Evolutionary conservation across 2,888 invertebrate genomes (phyloP).

Genomic region (Nomada fabriciana): DNA sequence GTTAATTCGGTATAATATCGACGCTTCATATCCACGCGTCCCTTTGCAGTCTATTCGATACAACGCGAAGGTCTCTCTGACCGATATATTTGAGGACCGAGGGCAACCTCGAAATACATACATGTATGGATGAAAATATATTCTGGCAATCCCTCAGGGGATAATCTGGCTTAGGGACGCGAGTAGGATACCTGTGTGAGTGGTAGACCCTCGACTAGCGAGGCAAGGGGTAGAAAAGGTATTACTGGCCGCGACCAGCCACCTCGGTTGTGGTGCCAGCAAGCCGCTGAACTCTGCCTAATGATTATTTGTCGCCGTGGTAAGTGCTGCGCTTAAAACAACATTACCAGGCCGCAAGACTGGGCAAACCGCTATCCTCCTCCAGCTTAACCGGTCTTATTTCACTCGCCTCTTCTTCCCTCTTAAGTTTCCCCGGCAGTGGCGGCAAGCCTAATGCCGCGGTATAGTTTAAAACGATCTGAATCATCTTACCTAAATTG

Average conservation of each 20-base stretch:
- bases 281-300: conserved; percentile 79
- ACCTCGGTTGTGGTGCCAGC: conserved; percentile 65
- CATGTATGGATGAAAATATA: conserved; percentile 75
- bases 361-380: conserved; percentile 70
- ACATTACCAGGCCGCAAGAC: conserved; percentile 80
- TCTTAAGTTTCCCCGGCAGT: conserved; percentile 1
- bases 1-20: conserved; percentile 46
- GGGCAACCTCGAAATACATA: conserved; percentile 58
- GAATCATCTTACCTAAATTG: conserved; percentile 45
- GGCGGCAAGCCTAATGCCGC: conserved; percentile 38
- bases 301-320: conserved; percentile 82
- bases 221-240: conserved; percentile 69
- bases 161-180: conserved; percentile 79
- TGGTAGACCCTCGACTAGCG: conserved; percentile 54
- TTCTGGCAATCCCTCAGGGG: conserved; percentile 78
- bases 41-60: conserved; percentile 42
- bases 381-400: conserved; percentile 69
- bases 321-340: conserved; percentile 81
- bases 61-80: conserved; percentile 54
- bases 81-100: conserved; percentile 67
- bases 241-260: conserved; percentile 70
- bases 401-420: conserved; percentile 32
- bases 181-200: conserved; percentile 68
- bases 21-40: conserved; percentile 18
- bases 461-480: conserved; percentile 49